A percentile compares a stretch with the other conserved stretches of the same genome.
Conservation (phyloP, 35 echinoderm and acorn worm genomes). For the Ophiothrix spiculata region DNA sequence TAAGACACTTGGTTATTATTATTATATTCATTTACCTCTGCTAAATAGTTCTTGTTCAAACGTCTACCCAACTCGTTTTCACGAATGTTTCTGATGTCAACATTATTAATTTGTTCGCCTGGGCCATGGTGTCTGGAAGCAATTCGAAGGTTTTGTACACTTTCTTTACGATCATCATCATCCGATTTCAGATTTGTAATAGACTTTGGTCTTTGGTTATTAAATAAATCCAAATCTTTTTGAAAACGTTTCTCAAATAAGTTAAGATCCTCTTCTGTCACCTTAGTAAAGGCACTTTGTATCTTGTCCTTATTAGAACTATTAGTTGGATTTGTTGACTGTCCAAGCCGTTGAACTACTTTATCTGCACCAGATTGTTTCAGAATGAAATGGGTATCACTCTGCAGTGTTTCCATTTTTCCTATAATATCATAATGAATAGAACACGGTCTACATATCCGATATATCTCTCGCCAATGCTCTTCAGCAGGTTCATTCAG, state of each 20-base stretch:
- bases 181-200: not conserved
- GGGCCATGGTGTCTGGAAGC: too few relatives aligned
- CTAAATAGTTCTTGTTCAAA: too few relatives aligned
- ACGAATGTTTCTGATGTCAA: too few relatives aligned
- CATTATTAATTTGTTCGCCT: too few relatives aligned
- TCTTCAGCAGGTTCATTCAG: constrained; percentile 38
- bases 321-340: constrained; percentile 69
- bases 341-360: constrained; percentile 42
- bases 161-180: not conserved
- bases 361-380: constrained; percentile 21
- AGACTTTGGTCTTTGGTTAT: not conserved
- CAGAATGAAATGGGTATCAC: constrained; percentile 65
- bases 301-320: constrained; percentile 61
- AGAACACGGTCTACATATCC: constrained; percentile 63
- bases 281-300: constrained; percentile 31
- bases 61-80: too few relatives aligned
- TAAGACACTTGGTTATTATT: too few relatives aligned
- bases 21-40: too few relatives aligned
- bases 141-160: not conserved
- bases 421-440: constrained; percentile 81
- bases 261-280: constrained; percentile 43
- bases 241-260: constrained; percentile 45
- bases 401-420: constrained; percentile 74
- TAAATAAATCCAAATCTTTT: constrained; percentile 84
- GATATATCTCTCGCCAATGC: constrained; percentile 58